Conservation (phyloP, 2,888 invertebrate genomes). For the Eutolmus rufibarbis region DNA sequence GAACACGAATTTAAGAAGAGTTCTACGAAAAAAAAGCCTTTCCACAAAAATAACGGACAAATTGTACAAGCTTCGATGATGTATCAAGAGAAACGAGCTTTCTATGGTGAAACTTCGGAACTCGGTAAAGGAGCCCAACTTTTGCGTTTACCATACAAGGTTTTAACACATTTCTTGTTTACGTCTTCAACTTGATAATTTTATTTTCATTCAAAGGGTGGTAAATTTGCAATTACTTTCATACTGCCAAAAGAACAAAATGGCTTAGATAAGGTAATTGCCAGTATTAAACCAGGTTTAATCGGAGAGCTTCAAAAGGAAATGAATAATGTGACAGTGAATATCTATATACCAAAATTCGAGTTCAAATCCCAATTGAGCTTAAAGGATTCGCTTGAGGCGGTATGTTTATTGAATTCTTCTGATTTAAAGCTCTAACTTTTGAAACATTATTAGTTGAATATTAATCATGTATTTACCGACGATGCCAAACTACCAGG, state of each 20-base stretch:
- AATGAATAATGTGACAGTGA: neutral
- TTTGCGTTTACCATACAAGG: neutral
- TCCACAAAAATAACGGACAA: neutral
- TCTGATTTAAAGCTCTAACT: neutral
- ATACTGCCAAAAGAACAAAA: neutral
- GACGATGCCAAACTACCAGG: neutral
- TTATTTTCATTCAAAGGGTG: neutral
- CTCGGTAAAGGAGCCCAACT: neutral
- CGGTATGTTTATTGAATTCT: neutral
- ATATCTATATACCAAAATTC: neutral
- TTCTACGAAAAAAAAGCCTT: neutral
- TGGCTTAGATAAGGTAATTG: neutral
- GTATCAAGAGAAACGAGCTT: neutral
- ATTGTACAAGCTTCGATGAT: neutral
- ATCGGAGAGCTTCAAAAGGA: neutral
- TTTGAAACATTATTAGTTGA: neutral
- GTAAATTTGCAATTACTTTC: neutral
- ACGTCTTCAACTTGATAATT: neutral
- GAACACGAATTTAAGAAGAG: neutral
- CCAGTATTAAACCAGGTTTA: neutral
- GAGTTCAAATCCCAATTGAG: neutral
- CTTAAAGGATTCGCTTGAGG: neutral
- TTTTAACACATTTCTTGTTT: neutral
- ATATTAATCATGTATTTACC: neutral
- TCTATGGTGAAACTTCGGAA: neutral